These are phyloP conservation scores for Oryctes rhinoceros DNA, from an alignment of 1,140 invertebrate genomes.

Conservation along the genomic window DNA sequence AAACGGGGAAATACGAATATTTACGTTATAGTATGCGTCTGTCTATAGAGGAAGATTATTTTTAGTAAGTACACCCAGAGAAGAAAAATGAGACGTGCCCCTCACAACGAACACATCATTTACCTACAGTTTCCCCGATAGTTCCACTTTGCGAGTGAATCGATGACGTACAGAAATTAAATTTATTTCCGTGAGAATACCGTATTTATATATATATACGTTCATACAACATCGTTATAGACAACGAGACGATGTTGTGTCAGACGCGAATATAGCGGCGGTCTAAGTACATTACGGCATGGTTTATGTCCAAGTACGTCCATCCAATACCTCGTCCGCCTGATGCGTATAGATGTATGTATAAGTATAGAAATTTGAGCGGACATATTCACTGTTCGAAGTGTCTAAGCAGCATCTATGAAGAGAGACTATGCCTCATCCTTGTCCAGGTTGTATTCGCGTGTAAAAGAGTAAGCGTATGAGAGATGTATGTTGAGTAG, in stretches of 20 bases:
- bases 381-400: not conserved
- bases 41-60: too few species aligned
- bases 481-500: not conserved
- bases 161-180: conserved; percentile 25
- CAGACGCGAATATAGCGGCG: conserved; percentile 6
- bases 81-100: not conserved
- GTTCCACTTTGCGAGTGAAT: not conserved
- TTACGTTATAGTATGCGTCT: too few species aligned
- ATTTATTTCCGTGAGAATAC: conserved; percentile 20
- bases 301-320: conserved; percentile 13
- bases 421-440: not conserved
- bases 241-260: conserved; percentile 20
- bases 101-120: not conserved
- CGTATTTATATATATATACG: not conserved
- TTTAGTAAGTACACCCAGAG: too few species aligned
- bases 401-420: not conserved
- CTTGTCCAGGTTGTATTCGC: not conserved
- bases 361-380: conserved; percentile 26
- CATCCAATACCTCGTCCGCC: not conserved
- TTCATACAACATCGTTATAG: not conserved
- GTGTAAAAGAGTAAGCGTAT: not conserved
- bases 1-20: too few species aligned
- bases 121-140: not conserved
- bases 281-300: conserved; percentile 25
- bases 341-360: not conserved